Evolutionary conservation across 2,888 invertebrate genomes (phyloP).

Genomic region (Apoda limacodes): DNA sequence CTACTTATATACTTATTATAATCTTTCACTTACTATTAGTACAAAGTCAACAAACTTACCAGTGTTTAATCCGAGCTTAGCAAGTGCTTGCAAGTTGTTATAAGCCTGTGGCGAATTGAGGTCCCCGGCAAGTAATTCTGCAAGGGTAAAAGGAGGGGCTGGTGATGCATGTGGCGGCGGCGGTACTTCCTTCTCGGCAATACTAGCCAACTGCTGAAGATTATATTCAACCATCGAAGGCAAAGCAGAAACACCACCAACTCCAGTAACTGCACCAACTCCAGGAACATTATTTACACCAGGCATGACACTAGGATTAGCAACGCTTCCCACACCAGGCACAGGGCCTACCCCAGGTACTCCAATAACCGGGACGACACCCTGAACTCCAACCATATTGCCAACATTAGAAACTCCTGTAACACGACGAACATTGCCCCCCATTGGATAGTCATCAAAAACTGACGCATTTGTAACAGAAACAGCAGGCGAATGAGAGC

Average conservation of each 20-base stretch:
- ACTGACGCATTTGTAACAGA: constrained; percentile 78
- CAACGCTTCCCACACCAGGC: constrained; percentile 36
- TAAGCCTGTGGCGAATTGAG: constrained; percentile 79
- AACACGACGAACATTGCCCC: constrained; percentile 61
- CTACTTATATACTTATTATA: too few species aligned
- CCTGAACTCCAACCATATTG: constrained; percentile 27
- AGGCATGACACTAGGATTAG: constrained; percentile 37
- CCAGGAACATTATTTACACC: constrained; percentile 43
- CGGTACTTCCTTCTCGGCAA: constrained; percentile 77
- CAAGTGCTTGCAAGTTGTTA: constrained; percentile 90
- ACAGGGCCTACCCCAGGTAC: constrained; percentile 40
- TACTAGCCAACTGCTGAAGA: constrained; percentile 83
- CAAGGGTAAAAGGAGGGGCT: constrained; percentile 78
- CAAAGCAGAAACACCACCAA: constrained; percentile 44
- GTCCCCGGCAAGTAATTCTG: constrained; percentile 82
- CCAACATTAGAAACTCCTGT: constrained; percentile 28
- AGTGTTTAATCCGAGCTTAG: constrained; percentile 82
- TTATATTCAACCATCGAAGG: constrained; percentile 89
- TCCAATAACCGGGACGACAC: constrained; percentile 32
- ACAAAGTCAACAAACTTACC: constrained; percentile 50
- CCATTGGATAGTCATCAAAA: constrained; percentile 77
- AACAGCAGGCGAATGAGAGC: constrained; percentile 55
- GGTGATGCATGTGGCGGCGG: constrained; percentile 67
- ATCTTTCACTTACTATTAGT: neutral
- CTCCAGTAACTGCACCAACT: constrained; percentile 35